Conservation (phyloP, 2,113 vertebrate genomes). For the Monopterus albus region DNA sequence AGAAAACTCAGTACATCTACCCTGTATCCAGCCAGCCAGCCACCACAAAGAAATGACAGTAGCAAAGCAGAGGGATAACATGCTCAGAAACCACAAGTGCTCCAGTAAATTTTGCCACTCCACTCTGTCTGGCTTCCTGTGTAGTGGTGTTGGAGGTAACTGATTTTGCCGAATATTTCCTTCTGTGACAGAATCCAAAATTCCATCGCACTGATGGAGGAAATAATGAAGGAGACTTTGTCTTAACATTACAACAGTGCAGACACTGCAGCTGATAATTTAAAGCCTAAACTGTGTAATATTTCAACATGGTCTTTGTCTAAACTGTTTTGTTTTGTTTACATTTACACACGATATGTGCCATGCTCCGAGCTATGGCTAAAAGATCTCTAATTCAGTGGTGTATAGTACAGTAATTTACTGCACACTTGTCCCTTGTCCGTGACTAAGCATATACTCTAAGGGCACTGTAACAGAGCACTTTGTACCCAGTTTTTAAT, state of each 20-base stretch:
- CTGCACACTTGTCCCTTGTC: conserved; percentile 65
- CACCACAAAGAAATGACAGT: conserved; percentile 60
- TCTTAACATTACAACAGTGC: not conserved
- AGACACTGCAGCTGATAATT: not conserved
- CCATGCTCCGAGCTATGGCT: conserved; percentile 43
- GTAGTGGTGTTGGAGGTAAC: not conserved
- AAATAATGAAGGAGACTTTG: not conserved
- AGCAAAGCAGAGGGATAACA: conserved; percentile 49
- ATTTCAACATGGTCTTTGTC: conserved; percentile 1
- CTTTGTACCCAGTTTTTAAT: conserved; percentile 53
- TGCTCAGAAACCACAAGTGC: conserved; percentile 41
- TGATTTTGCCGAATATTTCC: conserved; percentile 14
- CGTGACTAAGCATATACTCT: conserved; percentile 63
- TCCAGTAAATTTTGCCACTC: conserved; percentile 34
- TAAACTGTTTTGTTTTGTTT: conserved; percentile 35
- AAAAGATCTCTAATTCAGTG: conserved; percentile 51
- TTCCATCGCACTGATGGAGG: not conserved
- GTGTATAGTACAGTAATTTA: conserved; percentile 62
- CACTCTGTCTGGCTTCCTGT: conserved; percentile 39
- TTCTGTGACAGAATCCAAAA: conserved; percentile 10
- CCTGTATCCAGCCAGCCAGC: conserved; percentile 29
- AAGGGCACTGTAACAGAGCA: conserved; percentile 55
- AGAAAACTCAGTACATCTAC: conserved; percentile 42
- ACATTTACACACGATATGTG: conserved; percentile 33
- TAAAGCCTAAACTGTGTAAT: not conserved